Evolutionary conservation across 2,888 invertebrate genomes (phyloP), one percentile per base, ranked within the genome.

Genomic region (Perizoma affinitatum): DNA sequence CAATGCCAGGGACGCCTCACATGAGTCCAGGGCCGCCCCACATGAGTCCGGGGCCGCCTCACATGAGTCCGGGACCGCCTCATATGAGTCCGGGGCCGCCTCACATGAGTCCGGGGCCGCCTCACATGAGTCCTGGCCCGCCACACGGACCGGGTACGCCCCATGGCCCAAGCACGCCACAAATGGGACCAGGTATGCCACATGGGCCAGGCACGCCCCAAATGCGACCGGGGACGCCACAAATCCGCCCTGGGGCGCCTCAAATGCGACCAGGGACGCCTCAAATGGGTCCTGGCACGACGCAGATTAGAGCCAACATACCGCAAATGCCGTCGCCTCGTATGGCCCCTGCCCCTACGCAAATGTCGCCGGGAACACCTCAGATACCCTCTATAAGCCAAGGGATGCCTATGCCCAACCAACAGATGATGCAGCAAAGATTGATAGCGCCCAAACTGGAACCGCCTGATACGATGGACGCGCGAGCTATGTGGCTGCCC

Each of bases 401-500:
- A 63, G 88, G 86, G 54, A 87, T 92, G 86, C 79, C 88, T 6
- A 84, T 91, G 58, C 82, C 86, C 6, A 86, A 82, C 49, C 90
- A 88, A 59, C 91, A 90, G 8, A 80, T 90, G 84, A 83, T 79
- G 6, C 89, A 87, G 61, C 90, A 90, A 59, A 79, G 93, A 74
- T 78, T 86, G 5, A 86, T 93, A 69, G 93, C 93, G 40, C 93
- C 94, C 41, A 94, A 94, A 83, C 78, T 94, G 71, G 94, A 94
- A 76, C 94, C 93, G 33, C 93, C 93, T 46, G 94, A 94, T 70
- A 92, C 93, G 48, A 88, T 92, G 88, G 94, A 94, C 73, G 93
- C 94, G 56, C 86, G 94, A 68, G 87, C 93, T 64, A 94, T 94
- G 88, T 95, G 94, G 95, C 91, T 94, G 84, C 94, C 94, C 68